A percentile compares a stretch with the other conserved stretches of the same genome.
Conservation (phyloP, 2,888 invertebrate genomes). For the Eupeodes latifasciatus region DNA sequence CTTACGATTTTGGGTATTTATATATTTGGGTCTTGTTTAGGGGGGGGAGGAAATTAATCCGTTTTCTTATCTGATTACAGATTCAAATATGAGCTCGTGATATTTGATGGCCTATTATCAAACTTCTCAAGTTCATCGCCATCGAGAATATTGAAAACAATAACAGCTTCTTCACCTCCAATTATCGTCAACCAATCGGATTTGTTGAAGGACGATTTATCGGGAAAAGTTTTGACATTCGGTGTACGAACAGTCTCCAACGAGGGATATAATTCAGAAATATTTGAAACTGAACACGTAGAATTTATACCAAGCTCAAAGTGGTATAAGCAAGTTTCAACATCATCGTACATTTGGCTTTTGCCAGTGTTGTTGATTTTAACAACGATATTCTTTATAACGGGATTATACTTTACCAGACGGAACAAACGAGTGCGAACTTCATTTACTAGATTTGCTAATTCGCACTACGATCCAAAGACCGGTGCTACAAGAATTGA, state of each 20-base stretch:
- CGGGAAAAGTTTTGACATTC: conserved; percentile 86
- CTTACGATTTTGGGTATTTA: conserved; percentile 77
- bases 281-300: conserved; percentile 78
- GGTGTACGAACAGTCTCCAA: conserved; percentile 87
- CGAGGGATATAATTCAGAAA: conserved; percentile 79
- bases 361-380: conserved; percentile 83
- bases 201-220: conserved; percentile 85
- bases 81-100: conserved; percentile 88
- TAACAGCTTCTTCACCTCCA: conserved; percentile 85
- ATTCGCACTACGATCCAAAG: conserved; percentile 93
- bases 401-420: conserved; percentile 87
- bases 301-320: conserved; percentile 77
- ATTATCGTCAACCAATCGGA: conserved; percentile 76
- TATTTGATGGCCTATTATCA: conserved; percentile 86
- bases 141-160: conserved; percentile 81
- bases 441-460: conserved; percentile 92
- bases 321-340: conserved; percentile 72
- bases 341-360: conserved; percentile 63
- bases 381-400: conserved; percentile 85
- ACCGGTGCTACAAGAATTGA: conserved; percentile 94
- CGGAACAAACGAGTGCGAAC: conserved; percentile 90
- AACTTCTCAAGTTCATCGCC: conserved; percentile 84
- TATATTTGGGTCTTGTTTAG: no score
- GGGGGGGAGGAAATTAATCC: not conserved
- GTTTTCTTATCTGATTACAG: conserved; percentile 79